phyloP scores from a whole-genome alignment of 2,888 invertebrate genomes.

The Adineta ricciae region DNA sequence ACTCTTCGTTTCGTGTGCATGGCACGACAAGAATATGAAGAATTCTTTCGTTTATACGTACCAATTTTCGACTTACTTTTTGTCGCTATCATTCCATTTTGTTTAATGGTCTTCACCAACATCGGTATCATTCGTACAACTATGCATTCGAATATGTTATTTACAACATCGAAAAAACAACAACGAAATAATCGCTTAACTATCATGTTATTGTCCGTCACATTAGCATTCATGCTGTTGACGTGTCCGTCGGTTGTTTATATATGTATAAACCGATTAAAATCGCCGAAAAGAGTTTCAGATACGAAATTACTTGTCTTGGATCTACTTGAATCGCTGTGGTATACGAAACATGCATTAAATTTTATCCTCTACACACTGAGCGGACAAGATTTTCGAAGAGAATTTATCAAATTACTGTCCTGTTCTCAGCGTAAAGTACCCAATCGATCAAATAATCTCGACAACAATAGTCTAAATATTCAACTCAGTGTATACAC shows the following conservation, averaged over 20 bases:
- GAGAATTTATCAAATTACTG: conserved; percentile 4
- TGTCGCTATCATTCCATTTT: background rate
- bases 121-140: background rate
- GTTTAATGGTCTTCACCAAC: conserved; percentile 4
- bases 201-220: background rate
- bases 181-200: conserved; percentile 12
- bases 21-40: background rate
- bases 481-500: background rate
- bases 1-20: background rate
- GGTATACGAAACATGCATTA: conserved; percentile 13
- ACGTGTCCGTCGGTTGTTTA: conserved; percentile 8
- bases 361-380: conserved; percentile 11
- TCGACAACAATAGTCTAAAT: background rate
- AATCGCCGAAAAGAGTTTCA: background rate
- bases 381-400: conserved; percentile 8
- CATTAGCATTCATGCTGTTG: background rate
- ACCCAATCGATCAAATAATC: background rate
- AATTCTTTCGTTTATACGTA: background rate
- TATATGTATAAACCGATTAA: conserved; percentile 12
- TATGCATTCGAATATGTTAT: background rate
- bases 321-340: background rate
- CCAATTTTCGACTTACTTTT: background rate
- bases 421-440: background rate
- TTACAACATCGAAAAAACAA: background rate
- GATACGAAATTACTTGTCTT: background rate